Conservation (phyloP, 2,888 invertebrate species). For the Ennomos erosarius region DNA sequence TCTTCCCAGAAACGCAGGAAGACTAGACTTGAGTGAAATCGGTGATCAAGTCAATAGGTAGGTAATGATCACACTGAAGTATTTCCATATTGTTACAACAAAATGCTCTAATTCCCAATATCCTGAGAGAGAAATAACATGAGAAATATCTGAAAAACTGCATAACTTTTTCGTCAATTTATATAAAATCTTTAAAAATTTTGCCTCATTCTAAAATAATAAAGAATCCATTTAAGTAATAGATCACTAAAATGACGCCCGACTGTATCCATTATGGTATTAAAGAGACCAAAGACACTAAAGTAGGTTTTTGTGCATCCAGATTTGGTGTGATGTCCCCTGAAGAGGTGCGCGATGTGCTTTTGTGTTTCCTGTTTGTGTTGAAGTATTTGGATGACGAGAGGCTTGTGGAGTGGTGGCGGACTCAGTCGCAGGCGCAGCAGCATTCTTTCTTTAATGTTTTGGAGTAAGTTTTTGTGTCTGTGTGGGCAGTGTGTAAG, state of each 20-base stretch:
- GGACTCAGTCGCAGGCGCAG: conserved; percentile 92
- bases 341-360: conserved; percentile 94
- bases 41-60: conserved; percentile 83
- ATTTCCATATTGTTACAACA: conserved; percentile 1
- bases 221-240: too few relatives aligned
- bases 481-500: background rate
- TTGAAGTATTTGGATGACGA: conserved; percentile 96
- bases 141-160: too few relatives aligned
- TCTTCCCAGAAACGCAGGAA: conserved; percentile 69
- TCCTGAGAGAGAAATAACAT: too few relatives aligned
- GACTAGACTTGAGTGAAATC: conserved; percentile 75
- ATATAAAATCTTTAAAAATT: too few relatives aligned
- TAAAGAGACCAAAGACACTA: conserved; percentile 11
- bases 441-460: conserved; percentile 94
- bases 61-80: conserved; percentile 26
- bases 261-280: too few relatives aligned
- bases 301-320: conserved; percentile 46
- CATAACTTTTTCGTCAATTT: too few relatives aligned
- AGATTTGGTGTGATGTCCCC: conserved; percentile 85
- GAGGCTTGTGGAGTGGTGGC: conserved; percentile 96
- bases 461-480: conserved; percentile 87
- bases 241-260: too few relatives aligned
- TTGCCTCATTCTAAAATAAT: too few relatives aligned
- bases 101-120: background rate
- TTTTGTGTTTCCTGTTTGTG: conserved; percentile 95